Conservation (phyloP, 92 coral and sea anemone species). For the Metridium senile region DNA sequence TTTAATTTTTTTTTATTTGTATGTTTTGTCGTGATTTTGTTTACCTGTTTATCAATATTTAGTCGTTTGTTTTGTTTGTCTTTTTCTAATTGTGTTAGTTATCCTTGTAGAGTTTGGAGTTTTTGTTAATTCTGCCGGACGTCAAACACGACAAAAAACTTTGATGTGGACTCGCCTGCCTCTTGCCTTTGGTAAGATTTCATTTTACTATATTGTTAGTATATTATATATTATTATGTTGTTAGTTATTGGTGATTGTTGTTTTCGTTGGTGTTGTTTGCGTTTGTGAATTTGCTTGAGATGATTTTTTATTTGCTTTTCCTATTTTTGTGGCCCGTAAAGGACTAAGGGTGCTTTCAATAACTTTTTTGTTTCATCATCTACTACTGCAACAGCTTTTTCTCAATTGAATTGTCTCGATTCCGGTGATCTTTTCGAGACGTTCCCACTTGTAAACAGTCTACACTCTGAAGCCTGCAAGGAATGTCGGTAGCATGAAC, state of each 20-base stretch:
- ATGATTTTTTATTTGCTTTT: background rate
- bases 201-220: no score
- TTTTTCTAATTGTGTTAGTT: background rate
- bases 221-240: no score
- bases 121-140: slow-evolving; percentile 84
- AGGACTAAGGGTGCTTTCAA: no score
- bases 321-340: no score
- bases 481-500: no score
- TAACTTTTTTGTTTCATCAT: no score
- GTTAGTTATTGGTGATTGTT: no score
- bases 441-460: no score
- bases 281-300: slow-evolving; percentile 25
- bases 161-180: slow-evolving; percentile 98
- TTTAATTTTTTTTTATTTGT: background rate
- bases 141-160: slow-evolving; percentile 86
- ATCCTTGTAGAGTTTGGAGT: slow-evolving; percentile 82
- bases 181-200: slow-evolving; percentile 88
- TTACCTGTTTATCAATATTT: background rate
- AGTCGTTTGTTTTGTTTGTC: background rate
- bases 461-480: no score
- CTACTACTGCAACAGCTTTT: no score
- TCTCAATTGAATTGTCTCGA: no score
- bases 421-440: no score
- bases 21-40: background rate
- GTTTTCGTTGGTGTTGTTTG: background rate